Base-by-base conservation (phyloP, 2,888 invertebrate genomes). In the Tachina lurida region DNA sequence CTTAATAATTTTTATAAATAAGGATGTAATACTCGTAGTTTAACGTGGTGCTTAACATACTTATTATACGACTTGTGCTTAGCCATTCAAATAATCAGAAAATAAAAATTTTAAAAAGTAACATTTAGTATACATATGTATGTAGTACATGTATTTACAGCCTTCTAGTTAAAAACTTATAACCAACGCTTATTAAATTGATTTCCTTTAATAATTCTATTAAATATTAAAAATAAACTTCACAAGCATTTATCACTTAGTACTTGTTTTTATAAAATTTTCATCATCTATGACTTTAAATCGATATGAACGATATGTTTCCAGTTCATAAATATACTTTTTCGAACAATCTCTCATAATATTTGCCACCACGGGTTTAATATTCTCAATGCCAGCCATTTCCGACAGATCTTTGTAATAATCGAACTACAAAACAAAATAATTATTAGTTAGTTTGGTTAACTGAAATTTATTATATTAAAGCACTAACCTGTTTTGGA, bases 381-480 rank as follows among this genome's bases (percentile, higher is more conserved):
- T 93, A 3, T 94, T 93, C 8, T 92, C 91, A 39, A 95, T 93
- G 5, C 94, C 94, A 0, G 95, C 95, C 87, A 95, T 94, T 22
- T 92, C 90, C 0, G 96, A 94, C 65, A 97, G 93, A 63, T 95
- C 94, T 62, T 94, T 93, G 92, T 96, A 96, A 93, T 97, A 97
- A 3, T 91, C 93, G 84, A 94, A 96, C 93, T 95, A 93, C 19
- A 74, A 80, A 22, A 31, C 22, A 56, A 45, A 22, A 62, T 19
- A 54, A 39, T 31, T 31, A 15, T 49, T 39, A 31, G 19, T 49
- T 39, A 31, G 19, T 31, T 60, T 15, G 8, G 9, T 52, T 49
- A 15, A 31, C 8, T 22, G 13, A 19, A 13, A 13, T 12, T 39
- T 47, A 45, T 63, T 5, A 75, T n/a, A 10, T 5, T 47, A 39